phyloP scores from a whole-genome alignment of 64 coral and sea anemone species.

The Pachyseris speciosa region DNA sequence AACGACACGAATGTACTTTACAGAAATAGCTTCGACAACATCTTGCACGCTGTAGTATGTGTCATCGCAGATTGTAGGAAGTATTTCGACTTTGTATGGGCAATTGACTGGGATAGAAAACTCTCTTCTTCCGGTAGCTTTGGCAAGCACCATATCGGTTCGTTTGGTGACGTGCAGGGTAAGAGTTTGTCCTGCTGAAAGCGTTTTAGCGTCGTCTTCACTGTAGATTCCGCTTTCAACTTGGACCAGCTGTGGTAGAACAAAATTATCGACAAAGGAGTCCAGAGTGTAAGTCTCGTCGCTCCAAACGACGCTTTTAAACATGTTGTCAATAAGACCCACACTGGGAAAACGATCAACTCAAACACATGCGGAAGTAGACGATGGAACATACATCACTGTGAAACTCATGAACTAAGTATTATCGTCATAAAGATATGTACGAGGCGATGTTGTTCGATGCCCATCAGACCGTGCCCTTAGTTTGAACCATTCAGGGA shows the following conservation, averaged over 20 bases:
- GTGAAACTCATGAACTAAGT: too few species aligned
- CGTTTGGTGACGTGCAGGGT: constrained; percentile 4
- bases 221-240: constrained; percentile 8
- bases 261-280: not conserved
- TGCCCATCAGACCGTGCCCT: too few species aligned
- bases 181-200: constrained; percentile 10
- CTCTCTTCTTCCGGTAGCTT: not conserved
- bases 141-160: not conserved
- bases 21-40: not conserved
- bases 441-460: too few species aligned
- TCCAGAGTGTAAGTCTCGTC: not conserved
- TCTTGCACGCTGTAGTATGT: constrained; percentile 36
- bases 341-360: not conserved
- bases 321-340: not conserved
- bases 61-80: constrained; percentile 7
- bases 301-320: not conserved
- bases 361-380: too few species aligned
- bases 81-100: constrained; percentile 5
- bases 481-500: too few species aligned
- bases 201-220: not conserved
- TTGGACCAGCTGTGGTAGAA: not conserved
- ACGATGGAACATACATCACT: too few species aligned
- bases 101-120: not conserved
- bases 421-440: too few species aligned
- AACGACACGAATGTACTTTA: constrained; percentile 6